A percentile compares a stretch with the other conserved stretches of the same genome.
These are phyloP conservation scores for Diaprepes abbreviatus DNA, from an alignment of 2,888 invertebrate genomes.

Conservation along the genomic window DNA sequence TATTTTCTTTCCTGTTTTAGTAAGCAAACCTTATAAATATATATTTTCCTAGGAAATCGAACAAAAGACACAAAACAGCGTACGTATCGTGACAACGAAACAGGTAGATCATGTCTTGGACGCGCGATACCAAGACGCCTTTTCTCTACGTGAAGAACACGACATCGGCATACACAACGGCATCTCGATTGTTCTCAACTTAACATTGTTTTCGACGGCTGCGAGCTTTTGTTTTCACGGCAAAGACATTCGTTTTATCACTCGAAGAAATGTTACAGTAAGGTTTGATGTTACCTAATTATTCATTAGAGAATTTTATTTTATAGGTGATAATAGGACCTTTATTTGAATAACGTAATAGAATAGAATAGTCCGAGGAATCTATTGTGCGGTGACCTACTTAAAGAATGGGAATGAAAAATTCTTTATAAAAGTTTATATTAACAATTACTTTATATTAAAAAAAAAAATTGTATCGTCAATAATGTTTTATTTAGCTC, in stretches of 20 bases:
- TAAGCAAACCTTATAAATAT: background rate
- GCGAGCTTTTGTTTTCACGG: constrained; percentile 40
- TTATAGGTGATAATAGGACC: background rate
- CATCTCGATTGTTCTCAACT: constrained; percentile 35
- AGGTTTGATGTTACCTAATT: background rate
- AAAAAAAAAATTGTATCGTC: no score
- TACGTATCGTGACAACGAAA: constrained; percentile 38
- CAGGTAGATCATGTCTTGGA: constrained; percentile 39
- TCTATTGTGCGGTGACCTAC: no score
- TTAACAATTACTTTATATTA: no score
- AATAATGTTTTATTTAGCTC: no score
- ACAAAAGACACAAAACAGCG: constrained; percentile 20
- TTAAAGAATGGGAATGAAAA: no score
- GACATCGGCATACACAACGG: constrained; percentile 33
- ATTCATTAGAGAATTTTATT: background rate
- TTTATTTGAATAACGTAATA: no score
- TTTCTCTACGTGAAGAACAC: constrained; percentile 33
- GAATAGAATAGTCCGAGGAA: no score
- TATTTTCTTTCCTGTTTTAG: no score
- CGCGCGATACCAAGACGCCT: constrained; percentile 45
- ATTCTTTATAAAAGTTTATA: no score
- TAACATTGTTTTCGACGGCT: constrained; percentile 44
- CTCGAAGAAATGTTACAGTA: background rate
- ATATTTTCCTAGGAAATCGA: background rate
- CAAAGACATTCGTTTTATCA: constrained; percentile 21